phyloP scores from a whole-genome alignment of 2,888 invertebrate genomes.

The Microctonus hyperodae region DNA sequence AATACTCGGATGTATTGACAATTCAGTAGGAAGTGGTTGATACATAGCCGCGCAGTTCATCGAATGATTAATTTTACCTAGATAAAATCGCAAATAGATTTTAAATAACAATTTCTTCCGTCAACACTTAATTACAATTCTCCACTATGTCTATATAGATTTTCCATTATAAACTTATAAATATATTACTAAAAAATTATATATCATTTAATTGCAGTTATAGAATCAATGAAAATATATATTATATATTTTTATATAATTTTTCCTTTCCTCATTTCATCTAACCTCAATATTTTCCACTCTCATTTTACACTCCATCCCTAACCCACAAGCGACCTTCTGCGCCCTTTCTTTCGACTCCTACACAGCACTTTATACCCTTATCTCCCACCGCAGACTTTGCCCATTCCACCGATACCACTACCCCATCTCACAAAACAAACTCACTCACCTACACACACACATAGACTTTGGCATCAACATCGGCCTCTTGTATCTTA shows the following conservation, averaged over 20 bases:
- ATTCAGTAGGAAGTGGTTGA: conserved; percentile 50
- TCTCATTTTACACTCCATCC: conserved; percentile 37
- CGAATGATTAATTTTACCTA: conserved; percentile 61
- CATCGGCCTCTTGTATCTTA: conserved; percentile 51
- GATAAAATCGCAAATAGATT: conserved; percentile 63
- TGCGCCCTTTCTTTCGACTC: conserved; percentile 28
- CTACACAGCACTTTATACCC: conserved; percentile 42
- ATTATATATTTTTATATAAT: conserved; percentile 48
- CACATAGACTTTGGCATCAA: conserved; percentile 24
- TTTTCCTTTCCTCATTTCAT: conserved; percentile 31
- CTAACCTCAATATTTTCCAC: conserved; percentile 27
- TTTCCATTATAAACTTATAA: background rate
- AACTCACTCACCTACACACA: background rate
- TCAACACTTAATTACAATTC: too few relatives aligned
- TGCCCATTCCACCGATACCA: conserved; percentile 45
- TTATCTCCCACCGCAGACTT: conserved; percentile 60
- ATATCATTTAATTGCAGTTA: conserved; percentile 59
- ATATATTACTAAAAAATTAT: conserved; percentile 58
- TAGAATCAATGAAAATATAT: conserved; percentile 52
- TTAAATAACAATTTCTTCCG: conserved; percentile 59
- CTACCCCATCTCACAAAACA: conserved; percentile 52
- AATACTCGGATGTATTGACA: conserved; percentile 48
- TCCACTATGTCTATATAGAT: conserved; percentile 1
- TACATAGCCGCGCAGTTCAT: conserved; percentile 58
- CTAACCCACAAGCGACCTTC: conserved; percentile 29